phyloP scores from a whole-genome alignment of 2,797 vertebrate genomes.

The Hemibagrus guttatus region DNA sequence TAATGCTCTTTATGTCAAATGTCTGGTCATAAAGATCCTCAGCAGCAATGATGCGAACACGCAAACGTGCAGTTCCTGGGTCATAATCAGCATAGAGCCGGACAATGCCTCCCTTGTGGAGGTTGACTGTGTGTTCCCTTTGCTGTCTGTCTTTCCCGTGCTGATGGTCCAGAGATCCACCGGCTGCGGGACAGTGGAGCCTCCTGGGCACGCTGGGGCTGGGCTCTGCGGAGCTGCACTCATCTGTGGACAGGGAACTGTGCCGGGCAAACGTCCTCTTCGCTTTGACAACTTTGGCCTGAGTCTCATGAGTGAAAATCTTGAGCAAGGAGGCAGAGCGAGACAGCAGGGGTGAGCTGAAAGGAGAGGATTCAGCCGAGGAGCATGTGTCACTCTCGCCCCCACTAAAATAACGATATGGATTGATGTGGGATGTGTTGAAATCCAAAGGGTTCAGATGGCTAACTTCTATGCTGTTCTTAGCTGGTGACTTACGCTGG shows the following conservation, averaged over 20 bases:
- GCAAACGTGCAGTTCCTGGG: conserved; percentile 81
- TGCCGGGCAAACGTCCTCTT: conserved; percentile 89
- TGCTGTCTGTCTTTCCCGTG: conserved; percentile 43
- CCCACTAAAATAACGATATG: conserved; percentile 89
- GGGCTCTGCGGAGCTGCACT: conserved; percentile 91
- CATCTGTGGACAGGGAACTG: conserved; percentile 92
- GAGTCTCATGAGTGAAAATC: conserved; percentile 92
- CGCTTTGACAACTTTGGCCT: conserved; percentile 91
- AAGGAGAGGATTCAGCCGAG: conserved; percentile 93
- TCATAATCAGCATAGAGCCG: conserved; percentile 86
- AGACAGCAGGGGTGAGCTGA: conserved; percentile 90
- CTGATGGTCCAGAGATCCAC: conserved; percentile 57
- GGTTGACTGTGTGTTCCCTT: conserved; percentile 77
- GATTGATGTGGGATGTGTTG: conserved; percentile 85
- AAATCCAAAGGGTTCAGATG: conserved; percentile 80
- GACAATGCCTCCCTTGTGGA: conserved; percentile 85
- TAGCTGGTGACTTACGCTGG: conserved; percentile 67
- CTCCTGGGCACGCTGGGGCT: conserved; percentile 87
- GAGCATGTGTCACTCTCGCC: conserved; percentile 97
- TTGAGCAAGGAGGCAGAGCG: conserved; percentile 93
- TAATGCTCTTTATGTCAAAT: conserved; percentile 87
- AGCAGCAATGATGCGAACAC: conserved; percentile 83
- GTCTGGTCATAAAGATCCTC: conserved; percentile 88
- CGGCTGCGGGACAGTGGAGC: conserved; percentile 71
- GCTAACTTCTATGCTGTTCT: conserved; percentile 61